These are phyloP conservation scores for Philypnodon macrostomus DNA, from an alignment of 2,797 vertebrate genomes.

Conservation along the genomic window DNA sequence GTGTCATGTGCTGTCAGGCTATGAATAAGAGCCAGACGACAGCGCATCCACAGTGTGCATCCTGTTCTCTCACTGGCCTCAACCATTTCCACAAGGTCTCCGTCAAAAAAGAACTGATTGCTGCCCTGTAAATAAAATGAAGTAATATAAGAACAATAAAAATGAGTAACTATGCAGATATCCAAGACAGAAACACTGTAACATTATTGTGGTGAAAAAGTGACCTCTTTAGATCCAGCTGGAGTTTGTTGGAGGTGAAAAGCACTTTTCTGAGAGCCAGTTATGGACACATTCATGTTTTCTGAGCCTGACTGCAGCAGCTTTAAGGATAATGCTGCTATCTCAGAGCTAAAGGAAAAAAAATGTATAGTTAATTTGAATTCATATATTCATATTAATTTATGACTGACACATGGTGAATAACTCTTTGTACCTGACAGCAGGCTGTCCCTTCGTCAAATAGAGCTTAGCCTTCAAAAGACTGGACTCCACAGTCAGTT, in stretches of 20 bases:
- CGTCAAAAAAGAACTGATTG: constrained; percentile 5
- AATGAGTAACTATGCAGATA: too few species aligned
- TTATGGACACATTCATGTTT: constrained; percentile 39
- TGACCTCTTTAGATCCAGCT: constrained; percentile 43
- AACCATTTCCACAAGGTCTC: constrained; percentile 48
- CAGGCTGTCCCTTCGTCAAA: constrained; percentile 80
- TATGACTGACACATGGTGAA: neutral
- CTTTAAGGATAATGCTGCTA: constrained; percentile 79
- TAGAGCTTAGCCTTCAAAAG: constrained; percentile 81
- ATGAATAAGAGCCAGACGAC: constrained; percentile 74
- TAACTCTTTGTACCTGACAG: constrained; percentile 69
- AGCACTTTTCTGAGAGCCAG: constrained; percentile 17
- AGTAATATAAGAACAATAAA: too few species aligned
- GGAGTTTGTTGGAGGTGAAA: constrained; percentile 12
- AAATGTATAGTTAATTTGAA: constrained; percentile 15
- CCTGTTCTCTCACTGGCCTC: constrained; percentile 78
- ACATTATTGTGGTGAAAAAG: too few species aligned
- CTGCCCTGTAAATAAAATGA: constrained; percentile 31
- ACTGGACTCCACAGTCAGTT: constrained; percentile 76
- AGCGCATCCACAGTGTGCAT: constrained; percentile 82
- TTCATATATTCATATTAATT: neutral
- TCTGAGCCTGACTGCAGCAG: constrained; percentile 82
- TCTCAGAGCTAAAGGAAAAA: constrained; percentile 74
- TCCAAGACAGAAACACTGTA: too few species aligned
- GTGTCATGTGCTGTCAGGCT: constrained; percentile 74